Conservation (phyloP, 2,797 vertebrate genomes). For the Cryptoprocta ferox region DNA sequence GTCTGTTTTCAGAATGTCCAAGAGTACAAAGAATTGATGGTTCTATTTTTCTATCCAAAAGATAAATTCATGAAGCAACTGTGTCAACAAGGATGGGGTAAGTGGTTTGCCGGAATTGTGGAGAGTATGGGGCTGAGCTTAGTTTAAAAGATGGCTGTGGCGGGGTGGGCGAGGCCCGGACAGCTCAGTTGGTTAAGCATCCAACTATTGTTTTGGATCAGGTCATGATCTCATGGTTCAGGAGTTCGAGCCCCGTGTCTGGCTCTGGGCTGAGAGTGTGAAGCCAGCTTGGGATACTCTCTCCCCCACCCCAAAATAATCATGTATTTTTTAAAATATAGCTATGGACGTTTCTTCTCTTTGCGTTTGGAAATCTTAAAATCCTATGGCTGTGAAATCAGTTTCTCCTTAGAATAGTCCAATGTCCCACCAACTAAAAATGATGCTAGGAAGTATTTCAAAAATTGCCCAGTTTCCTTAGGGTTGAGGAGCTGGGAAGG, state of each 20-base stretch:
- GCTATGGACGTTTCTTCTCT: conserved; percentile 54
- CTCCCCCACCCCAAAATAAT: too few species aligned
- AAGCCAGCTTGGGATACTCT: too few species aligned
- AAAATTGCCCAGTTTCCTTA: not conserved
- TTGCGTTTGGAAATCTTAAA: conserved; percentile 56
- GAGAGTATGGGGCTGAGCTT: not conserved
- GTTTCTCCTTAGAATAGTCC: not conserved
- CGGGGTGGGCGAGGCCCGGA: too few species aligned
- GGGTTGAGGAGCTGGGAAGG: not conserved
- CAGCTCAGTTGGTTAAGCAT: too few species aligned
- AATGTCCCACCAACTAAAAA: not conserved
- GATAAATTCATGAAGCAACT: not conserved
- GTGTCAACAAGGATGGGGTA: not conserved
- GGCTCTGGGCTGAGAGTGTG: too few species aligned
- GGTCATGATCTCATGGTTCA: too few species aligned
- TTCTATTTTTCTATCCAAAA: conserved; percentile 1
- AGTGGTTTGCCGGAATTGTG: not conserved
- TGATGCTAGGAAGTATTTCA: not conserved
- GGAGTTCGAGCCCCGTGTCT: too few species aligned
- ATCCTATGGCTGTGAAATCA: not conserved
- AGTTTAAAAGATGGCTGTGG: not conserved
- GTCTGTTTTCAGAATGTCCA: not conserved
- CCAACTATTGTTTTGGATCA: too few species aligned
- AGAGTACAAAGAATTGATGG: not conserved
- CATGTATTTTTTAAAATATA: not conserved